These are phyloP conservation scores for Caenorhabditis sp. DNA, from an alignment of 2,888 invertebrate species.

Conservation along the genomic window DNA sequence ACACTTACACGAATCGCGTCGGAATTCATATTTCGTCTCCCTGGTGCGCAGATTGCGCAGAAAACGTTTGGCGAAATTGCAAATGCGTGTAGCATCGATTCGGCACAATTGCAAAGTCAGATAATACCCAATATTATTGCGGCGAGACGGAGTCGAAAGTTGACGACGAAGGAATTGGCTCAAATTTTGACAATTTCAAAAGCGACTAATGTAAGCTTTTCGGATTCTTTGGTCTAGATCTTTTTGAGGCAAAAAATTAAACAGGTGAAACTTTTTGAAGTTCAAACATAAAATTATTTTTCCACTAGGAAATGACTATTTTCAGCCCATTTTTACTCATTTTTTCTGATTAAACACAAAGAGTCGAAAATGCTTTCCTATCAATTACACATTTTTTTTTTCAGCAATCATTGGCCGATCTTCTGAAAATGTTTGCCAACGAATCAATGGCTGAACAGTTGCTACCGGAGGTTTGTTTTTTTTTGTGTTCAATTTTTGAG, in stretches of 20 bases:
- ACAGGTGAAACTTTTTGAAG: too few relatives aligned
- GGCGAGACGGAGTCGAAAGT: slow-evolving; percentile 2
- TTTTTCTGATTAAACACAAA: background rate
- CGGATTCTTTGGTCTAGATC: too few relatives aligned
- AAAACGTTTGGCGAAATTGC: slow-evolving; percentile 36
- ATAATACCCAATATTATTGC: slow-evolving; percentile 40
- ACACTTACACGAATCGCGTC: slow-evolving; percentile 37
- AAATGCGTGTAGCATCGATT: slow-evolving; percentile 35
- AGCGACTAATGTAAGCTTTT: slow-evolving; percentile 24
- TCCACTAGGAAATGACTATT: too few relatives aligned
- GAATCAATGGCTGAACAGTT: slow-evolving; percentile 43
- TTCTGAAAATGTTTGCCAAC: slow-evolving; percentile 33
- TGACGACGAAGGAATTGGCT: slow-evolving; percentile 36
- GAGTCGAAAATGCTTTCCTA: background rate
- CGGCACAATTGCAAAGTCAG: slow-evolving; percentile 22
- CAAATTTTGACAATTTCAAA: slow-evolving; percentile 39
- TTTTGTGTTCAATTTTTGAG: slow-evolving; percentile 2
- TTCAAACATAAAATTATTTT: too few relatives aligned
- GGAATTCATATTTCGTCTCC: slow-evolving; percentile 46
- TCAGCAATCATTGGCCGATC: slow-evolving; percentile 30
- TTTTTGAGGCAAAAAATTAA: too few relatives aligned
- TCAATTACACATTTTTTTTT: background rate
- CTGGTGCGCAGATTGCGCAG: slow-evolving; percentile 16
- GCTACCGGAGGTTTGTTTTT: slow-evolving; percentile 36
- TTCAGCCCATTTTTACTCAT: too few relatives aligned